phyloP scores from a whole-genome alignment of 2,888 invertebrate species.

The Acrobasis repandana region DNA sequence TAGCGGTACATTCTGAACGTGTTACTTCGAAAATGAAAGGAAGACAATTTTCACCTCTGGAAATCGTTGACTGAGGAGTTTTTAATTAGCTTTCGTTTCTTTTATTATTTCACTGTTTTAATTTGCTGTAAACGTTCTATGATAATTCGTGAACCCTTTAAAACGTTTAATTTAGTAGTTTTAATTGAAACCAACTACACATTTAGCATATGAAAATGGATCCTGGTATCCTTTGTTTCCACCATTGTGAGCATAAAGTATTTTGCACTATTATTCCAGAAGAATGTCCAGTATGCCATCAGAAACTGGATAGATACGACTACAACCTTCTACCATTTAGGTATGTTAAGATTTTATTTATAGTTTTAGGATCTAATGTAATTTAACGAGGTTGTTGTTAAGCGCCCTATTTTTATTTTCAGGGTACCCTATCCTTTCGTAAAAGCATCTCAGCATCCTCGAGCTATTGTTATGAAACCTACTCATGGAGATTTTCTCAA shows the following conservation, averaged over 20 bases:
- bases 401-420: slow-evolving; percentile 47
- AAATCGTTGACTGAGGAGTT: slow-evolving; percentile 35
- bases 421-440: slow-evolving; percentile 94
- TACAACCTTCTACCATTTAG: slow-evolving; percentile 90
- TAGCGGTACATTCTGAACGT: background rate
- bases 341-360: slow-evolving; percentile 56
- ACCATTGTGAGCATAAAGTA: slow-evolving; percentile 92
- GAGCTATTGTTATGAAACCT: slow-evolving; percentile 93
- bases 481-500: slow-evolving; percentile 94
- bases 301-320: slow-evolving; percentile 79
- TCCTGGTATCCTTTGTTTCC: slow-evolving; percentile 94
- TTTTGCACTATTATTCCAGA: slow-evolving; percentile 92
- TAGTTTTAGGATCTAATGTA: slow-evolving; percentile 19
- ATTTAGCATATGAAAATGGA: slow-evolving; percentile 78
- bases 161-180: slow-evolving; percentile 36
- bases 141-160: slow-evolving; percentile 32
- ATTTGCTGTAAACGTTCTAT: slow-evolving; percentile 40
- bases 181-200: slow-evolving; percentile 53
- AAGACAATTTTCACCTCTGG: slow-evolving; percentile 51
- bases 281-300: slow-evolving; percentile 90
- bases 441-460: slow-evolving; percentile 90
- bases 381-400: slow-evolving; percentile 54
- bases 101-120: slow-evolving; percentile 42
- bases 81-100: slow-evolving; percentile 58
- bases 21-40: slow-evolving; percentile 44